Percentiles rank a stretch among this genome's conserved stretches.
Evolutionary conservation across 2,797 vertebrate species (phyloP).

Genomic region (Pristis pectinata): DNA sequence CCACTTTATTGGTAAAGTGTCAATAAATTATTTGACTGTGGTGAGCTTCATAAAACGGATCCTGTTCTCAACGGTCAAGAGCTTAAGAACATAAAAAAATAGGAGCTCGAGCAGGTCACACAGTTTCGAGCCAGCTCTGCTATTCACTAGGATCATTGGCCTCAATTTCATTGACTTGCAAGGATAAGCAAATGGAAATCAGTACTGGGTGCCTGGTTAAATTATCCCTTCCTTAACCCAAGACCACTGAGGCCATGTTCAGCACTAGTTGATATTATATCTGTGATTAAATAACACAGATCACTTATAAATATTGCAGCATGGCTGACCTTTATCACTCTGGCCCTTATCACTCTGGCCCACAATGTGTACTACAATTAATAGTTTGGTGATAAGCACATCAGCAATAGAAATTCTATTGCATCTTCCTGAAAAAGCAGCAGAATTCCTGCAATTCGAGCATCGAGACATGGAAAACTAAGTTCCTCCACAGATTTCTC

Average conservation of each 20-base stretch:
- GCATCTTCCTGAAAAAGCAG: background rate
- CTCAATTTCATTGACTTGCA: background rate
- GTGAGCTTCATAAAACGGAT: background rate
- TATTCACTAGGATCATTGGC: no score
- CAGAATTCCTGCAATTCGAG: background rate
- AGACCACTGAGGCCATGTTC: background rate
- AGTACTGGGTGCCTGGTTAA: no score
- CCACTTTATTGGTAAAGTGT: background rate
- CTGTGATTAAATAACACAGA: background rate
- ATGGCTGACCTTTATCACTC: background rate
- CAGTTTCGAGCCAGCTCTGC: no score
- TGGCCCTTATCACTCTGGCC: background rate
- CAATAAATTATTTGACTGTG: background rate
- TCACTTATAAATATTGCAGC: background rate
- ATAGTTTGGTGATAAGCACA: no score
- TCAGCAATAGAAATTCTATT: background rate
- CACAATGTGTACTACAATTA: background rate
- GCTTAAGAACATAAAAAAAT: no score
- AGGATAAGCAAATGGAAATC: background rate
- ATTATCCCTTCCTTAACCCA: background rate
- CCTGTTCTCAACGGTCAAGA: background rate
- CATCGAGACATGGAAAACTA: background rate
- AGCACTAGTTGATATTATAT: background rate
- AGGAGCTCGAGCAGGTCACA: no score
- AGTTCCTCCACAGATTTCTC: background rate